phyloP scores from a whole-genome alignment of 2,888 invertebrate species.

The Caenorhabditis virilis region DNA sequence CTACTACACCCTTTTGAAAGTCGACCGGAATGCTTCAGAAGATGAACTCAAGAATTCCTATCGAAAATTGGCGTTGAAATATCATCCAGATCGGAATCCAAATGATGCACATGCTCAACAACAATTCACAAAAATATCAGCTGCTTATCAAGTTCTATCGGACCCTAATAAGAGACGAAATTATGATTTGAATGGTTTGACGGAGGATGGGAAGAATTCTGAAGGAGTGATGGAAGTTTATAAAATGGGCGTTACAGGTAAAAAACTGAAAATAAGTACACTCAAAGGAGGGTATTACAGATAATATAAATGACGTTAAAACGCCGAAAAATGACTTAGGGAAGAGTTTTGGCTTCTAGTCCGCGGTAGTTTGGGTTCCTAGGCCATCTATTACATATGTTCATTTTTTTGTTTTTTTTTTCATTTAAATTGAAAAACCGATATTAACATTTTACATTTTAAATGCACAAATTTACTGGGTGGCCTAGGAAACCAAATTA shows the following conservation, averaged over 20 bases:
- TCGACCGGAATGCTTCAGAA: conserved; percentile 63
- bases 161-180: conserved; percentile 68
- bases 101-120: conserved; percentile 66
- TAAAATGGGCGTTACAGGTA: conserved; percentile 67
- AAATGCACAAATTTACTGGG: too few species aligned
- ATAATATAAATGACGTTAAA: too few species aligned
- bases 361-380: too few species aligned
- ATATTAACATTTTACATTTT: too few species aligned
- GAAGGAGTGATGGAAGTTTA: conserved; percentile 68
- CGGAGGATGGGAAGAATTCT: conserved; percentile 61
- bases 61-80: conserved; percentile 66
- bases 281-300: too few species aligned
- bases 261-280: too few species aligned
- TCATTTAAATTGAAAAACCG: too few species aligned
- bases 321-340: too few species aligned
- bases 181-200: conserved; percentile 67
- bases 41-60: conserved; percentile 67
- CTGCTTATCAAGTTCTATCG: conserved; percentile 68
- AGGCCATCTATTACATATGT: too few species aligned
- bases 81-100: conserved; percentile 65
- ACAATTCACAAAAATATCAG: conserved; percentile 67
- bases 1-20: conserved; percentile 66
- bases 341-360: too few species aligned
- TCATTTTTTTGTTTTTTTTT: too few species aligned
- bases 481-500: too few species aligned